Base-by-base conservation (phyloP, 2,113 vertebrate genomes). In the Cinclus cinclus region DNA sequence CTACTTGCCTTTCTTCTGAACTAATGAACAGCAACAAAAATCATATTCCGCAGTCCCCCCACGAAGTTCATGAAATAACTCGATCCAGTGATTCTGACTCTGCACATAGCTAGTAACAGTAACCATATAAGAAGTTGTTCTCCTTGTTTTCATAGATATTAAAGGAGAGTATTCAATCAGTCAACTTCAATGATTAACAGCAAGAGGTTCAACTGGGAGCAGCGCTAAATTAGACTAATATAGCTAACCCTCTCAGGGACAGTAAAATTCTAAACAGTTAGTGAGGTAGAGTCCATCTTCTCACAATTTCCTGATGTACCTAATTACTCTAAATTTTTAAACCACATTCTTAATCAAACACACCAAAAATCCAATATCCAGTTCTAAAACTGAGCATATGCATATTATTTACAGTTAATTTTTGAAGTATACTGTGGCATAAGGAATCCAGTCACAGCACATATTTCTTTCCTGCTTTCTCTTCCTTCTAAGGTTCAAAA, bases 401-500 rank as follows among this genome's bases (percentile, higher is more conserved):
- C 7, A 27, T 41, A 70, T 52, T 56, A 70, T 52, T 65, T 31
- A 25, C 52, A 74, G 19, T 39, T 83, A 58, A 69, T 50, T 92
- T 74, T 69, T 70, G 24, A 92, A 46, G 28, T 46, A 63, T 13
- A 70, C 17, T 1, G 1, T 52, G 20, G n/a, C 42, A 71, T 81
- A 89, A 92, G 18, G 58, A 90, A 78, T 64, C 52, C 31, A 89
- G 90, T 83, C 73, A 83, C 0, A 0, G 20, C 28, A 83, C 19
- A 25, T 64, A 77, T 58, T 89, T 59, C 62, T 68, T 90, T 73
- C 71, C 56, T 81, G 64, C 75, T 46, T 90, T 88, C 64, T 63
- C 65, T 75, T 83, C 64, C 60, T 93, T 75, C 90, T 69, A 53
- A 30, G 22, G 79, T 52, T 89, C 60, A 87, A 60, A 89, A 97